A percentile compares a stretch with the other conserved stretches of the same genome.
phyloP scores from a whole-genome alignment of 1,140 invertebrate species.

The Caenorhabditis tropicalis region DNA sequence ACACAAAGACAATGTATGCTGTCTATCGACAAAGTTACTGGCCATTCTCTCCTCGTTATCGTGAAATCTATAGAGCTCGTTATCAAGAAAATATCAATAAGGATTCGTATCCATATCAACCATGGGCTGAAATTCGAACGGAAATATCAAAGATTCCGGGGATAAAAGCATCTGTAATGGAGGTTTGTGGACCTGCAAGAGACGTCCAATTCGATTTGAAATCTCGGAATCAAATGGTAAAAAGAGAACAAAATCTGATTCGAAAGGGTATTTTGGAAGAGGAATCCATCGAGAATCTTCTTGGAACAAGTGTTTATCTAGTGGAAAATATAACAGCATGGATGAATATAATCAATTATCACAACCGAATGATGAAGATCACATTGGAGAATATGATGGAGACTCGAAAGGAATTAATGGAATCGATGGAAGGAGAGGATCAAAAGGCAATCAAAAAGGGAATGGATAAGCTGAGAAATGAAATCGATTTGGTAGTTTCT shows the following conservation, averaged over 20 bases:
- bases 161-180: neutral
- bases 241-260: neutral
- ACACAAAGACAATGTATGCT: neutral
- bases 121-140: neutral
- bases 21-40: neutral
- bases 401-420: neutral
- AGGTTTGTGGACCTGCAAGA: slow-evolving; percentile 2
- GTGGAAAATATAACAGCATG: slow-evolving; percentile 17
- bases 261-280: neutral
- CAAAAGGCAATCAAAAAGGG: neutral
- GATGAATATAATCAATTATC: neutral
- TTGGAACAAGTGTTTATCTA: neutral
- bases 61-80: neutral
- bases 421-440: neutral
- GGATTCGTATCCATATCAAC: neutral
- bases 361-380: neutral
- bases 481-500: neutral
- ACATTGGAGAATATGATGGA: neutral
- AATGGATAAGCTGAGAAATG: neutral
- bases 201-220: slow-evolving; percentile 18
- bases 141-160: neutral
- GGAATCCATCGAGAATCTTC: neutral
- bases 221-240: neutral
- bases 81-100: neutral
- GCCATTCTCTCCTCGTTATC: neutral